These are phyloP conservation scores for Altica lythri DNA, from an alignment of 2,888 invertebrate species.

Conservation along the genomic window DNA sequence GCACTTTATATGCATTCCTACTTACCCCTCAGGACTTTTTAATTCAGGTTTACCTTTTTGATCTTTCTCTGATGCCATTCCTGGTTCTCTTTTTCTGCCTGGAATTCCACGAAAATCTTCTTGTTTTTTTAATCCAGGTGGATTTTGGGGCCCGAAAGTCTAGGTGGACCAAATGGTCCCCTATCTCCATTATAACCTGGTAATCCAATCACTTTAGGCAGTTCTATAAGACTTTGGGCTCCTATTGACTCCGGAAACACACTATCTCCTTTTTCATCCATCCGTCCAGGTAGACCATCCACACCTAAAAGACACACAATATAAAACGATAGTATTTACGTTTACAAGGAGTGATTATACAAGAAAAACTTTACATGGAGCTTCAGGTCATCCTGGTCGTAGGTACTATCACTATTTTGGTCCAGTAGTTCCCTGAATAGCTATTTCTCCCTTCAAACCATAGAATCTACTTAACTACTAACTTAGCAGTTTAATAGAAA, in stretches of 20 bases:
- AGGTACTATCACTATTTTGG: constrained; percentile 68
- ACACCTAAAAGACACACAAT: constrained; percentile 44
- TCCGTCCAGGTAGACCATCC: constrained; percentile 65
- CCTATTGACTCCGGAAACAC: constrained; percentile 68
- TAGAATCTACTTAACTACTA: constrained; percentile 67
- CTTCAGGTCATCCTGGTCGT: constrained; percentile 66
- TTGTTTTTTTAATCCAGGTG: constrained; percentile 69
- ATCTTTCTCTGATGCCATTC: constrained; percentile 78
- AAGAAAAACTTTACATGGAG: constrained; percentile 53
- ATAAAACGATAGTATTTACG: neutral
- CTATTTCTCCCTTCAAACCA: constrained; percentile 74
- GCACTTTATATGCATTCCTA: too few species aligned
- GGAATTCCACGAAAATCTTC: constrained; percentile 68
- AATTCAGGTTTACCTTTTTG: constrained; percentile 74
- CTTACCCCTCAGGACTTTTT: constrained; percentile 63
- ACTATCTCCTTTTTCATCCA: constrained; percentile 67
- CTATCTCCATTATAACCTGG: constrained; percentile 77
- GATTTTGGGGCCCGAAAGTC: constrained; percentile 67
- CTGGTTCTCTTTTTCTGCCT: constrained; percentile 78
- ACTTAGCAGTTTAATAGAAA: too few species aligned
- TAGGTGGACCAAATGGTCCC: constrained; percentile 75
- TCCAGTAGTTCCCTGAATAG: constrained; percentile 66
- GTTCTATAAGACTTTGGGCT: constrained; percentile 63
- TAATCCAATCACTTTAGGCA: constrained; percentile 64
- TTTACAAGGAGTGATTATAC: neutral